Evolutionary conservation across 1,140 invertebrate species (phyloP).

Genomic region (Papilio helenus): DNA sequence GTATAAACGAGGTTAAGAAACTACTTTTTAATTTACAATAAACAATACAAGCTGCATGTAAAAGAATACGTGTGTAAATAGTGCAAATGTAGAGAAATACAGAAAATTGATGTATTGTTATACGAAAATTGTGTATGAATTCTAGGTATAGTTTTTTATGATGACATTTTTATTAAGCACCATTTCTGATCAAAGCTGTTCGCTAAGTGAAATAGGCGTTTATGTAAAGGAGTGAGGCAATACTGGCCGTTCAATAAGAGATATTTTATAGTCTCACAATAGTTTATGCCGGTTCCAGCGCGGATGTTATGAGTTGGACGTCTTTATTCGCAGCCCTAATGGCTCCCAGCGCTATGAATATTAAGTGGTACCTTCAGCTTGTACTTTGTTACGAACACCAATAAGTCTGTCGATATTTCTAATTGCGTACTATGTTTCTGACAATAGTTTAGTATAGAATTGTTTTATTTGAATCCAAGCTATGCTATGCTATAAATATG

Average conservation of each 20-base stretch:
- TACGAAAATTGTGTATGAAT: background rate
- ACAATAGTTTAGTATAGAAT: background rate
- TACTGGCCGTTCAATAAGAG: constrained; percentile 44
- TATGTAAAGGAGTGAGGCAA: constrained; percentile 48
- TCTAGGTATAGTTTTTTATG: background rate
- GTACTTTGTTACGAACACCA: constrained; percentile 7
- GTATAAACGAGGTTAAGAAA: too few relatives aligned
- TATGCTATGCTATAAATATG: too few relatives aligned
- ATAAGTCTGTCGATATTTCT: constrained; percentile 16
- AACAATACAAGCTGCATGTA: too few relatives aligned
- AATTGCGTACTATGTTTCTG: background rate
- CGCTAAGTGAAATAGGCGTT: constrained; percentile 51
- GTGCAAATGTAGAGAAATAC: too few relatives aligned
- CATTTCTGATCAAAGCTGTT: constrained; percentile 11
- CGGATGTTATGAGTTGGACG: constrained; percentile 28
- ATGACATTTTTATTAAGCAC: background rate
- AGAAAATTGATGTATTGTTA: too few relatives aligned
- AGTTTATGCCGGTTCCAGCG: constrained; percentile 1
- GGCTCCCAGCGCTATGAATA: constrained; percentile 32
- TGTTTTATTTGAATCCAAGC: too few relatives aligned
- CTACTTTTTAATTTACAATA: too few relatives aligned
- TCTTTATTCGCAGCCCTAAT: constrained; percentile 33
- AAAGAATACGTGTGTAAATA: too few relatives aligned
- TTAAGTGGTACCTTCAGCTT: constrained; percentile 6
- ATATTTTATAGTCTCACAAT: constrained; percentile 41